phyloP scores from a whole-genome alignment of 2,113 vertebrate species.

The Catharus minimus region DNA sequence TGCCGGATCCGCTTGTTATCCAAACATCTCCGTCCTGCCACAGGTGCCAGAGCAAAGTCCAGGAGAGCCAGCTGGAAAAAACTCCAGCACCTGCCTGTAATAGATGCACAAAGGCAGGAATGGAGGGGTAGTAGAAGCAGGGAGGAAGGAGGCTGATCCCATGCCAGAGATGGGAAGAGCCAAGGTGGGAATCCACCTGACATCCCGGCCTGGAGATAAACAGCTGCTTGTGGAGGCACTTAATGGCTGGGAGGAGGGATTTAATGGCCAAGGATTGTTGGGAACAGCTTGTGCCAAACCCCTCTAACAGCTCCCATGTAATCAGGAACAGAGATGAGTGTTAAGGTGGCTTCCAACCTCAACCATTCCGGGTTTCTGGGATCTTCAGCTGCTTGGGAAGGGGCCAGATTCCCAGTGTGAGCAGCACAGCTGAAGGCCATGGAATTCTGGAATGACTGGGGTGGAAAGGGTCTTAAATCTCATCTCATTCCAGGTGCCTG shows the following conservation, averaged over 20 bases:
- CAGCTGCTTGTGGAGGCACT: background rate
- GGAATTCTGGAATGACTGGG: background rate
- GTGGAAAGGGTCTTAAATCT: background rate
- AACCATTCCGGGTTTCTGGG: rapidly evolving
- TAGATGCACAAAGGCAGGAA: background rate
- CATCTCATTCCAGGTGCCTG: background rate
- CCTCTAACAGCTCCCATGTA: background rate
- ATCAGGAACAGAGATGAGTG: background rate
- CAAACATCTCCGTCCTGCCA: background rate
- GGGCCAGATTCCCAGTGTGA: background rate
- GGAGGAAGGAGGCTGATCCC: background rate
- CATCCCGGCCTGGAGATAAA: background rate
- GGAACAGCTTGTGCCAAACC: background rate
- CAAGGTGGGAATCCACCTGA: background rate
- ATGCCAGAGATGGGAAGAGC: background rate
- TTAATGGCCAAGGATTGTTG: background rate
- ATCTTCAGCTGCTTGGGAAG: background rate
- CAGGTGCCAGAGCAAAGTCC: background rate
- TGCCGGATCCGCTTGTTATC: background rate
- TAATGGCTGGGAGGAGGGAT: background rate
- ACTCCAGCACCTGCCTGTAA: background rate
- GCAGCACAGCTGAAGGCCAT: background rate
- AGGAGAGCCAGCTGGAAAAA: background rate
- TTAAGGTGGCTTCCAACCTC: background rate
- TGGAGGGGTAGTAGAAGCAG: background rate